Evolutionary conservation across 53 echinoderm and acorn worm species (phyloP), one percentile per base, ranked within the genome.

Genomic region (Pentamera pediparva): DNA sequence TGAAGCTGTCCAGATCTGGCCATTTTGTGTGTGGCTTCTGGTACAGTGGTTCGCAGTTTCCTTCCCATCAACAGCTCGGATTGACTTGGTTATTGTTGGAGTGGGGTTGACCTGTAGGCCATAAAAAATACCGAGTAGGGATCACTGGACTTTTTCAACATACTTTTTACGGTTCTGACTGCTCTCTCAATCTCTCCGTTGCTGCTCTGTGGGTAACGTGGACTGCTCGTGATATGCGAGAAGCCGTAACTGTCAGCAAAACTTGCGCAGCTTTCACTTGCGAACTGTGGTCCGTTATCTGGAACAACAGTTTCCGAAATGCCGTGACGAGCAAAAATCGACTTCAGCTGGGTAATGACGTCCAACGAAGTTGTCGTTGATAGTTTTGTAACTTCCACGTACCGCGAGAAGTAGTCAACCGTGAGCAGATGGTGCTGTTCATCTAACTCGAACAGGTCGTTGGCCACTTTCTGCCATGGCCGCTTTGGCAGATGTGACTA

Each of bases 181-280:
- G 86, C 82, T 70, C 82, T 35, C 41, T 82, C 86, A 24, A 55
- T 77, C 56, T 70, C 84, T 7, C 84, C 84, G 72, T 89, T 84
- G 5, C 38, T 38, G 32, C 61, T 61, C 26, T 87, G 83, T 32
- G 83, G 88, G 17, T 64, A 79, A 1, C 41, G n/a, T 19, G 70
- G 86, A 8, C 58, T 75, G 52, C 76, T 86, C 19, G 81, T 80
- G 21, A 33, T 15, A 20, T 70, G 59, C 24, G n/a, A 32, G 31
- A 78, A 78, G 6, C 15, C 26, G 4, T 65, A 78, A 13, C 0
- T 24, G 10, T 49, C 52, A 24, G 65, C 24, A 45, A 78, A 78
- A 32, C 28, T 11, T 12, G 56, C 78, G 37, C 63, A 65, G 17
- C 7, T 22, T 32, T 50, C 7, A n/a, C n/a, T n/a, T n/a, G n/a